A percentile compares a stretch with the other conserved stretches of the same genome.
Evolutionary conservation across 2,888 invertebrate species (phyloP).

Genomic region (Rhabditophanes sp.): DNA sequence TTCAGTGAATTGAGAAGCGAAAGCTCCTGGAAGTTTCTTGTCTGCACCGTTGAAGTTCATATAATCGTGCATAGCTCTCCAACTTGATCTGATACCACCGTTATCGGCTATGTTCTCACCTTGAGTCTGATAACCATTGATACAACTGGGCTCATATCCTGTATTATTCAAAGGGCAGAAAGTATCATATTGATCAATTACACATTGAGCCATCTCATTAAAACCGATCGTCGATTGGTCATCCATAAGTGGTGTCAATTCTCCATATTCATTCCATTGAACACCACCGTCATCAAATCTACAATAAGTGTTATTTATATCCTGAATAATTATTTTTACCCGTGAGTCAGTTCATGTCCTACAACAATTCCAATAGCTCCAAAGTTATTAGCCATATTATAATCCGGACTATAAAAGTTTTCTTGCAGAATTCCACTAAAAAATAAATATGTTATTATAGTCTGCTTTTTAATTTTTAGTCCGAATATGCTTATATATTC

Average conservation of each 20-base stretch:
- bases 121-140: slow-evolving; percentile 44
- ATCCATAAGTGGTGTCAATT: slow-evolving; percentile 19
- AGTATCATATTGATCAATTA: slow-evolving; percentile 16
- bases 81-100: slow-evolving; percentile 44
- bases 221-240: slow-evolving; percentile 11
- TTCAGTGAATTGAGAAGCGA: too few species aligned
- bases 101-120: slow-evolving; percentile 53
- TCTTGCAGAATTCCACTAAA: slow-evolving; percentile 16
- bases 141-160: slow-evolving; percentile 5
- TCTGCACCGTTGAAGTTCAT: slow-evolving; percentile 27
- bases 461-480: too few species aligned
- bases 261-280: slow-evolving; percentile 19
- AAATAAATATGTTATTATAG: too few species aligned
- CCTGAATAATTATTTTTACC: too few species aligned
- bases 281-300: slow-evolving; percentile 13
- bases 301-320: too few species aligned
- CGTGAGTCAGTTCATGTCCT: slow-evolving; percentile 20
- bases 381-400: slow-evolving; percentile 41
- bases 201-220: slow-evolving; percentile 18
- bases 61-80: slow-evolving; percentile 27
- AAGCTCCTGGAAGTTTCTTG: too few species aligned
- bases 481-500: too few species aligned
- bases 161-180: slow-evolving; percentile 9
- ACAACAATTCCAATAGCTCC: slow-evolving; percentile 15
- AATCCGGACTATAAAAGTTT: slow-evolving; percentile 28